Base-by-base conservation (phyloP, 2,113 vertebrate species). In the Seriola rivoliana region DNA sequence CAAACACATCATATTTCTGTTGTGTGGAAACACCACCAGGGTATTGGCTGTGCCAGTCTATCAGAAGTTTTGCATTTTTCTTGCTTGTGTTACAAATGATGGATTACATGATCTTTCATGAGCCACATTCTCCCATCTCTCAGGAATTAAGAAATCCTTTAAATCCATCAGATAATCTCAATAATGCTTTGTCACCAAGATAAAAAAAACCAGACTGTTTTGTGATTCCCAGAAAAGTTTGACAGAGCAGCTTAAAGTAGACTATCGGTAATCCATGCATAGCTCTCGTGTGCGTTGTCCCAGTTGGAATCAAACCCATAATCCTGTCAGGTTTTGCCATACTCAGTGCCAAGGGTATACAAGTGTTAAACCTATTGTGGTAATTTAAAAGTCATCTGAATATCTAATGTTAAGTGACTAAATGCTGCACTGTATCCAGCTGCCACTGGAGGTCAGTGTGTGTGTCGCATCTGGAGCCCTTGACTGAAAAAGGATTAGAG, bases 401-500 rank as follows among this genome's bases (percentile, higher is more conserved):
- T 8, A 52, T 75, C 46, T 34, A 58, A 74, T 40, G 63, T 32
- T 11, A 71, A 68, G 17, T 36, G 42, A 13, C 13, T 71, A 32
- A 57, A 36, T 38, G 14, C 12, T 71, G 67, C 63, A 63, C 34
- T 75, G 63, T 76, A 36, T 73, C 36, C 36, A 68, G 71, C 58
- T 73, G 52, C 63, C 80, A 75, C 67, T 62, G 62, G 71, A 78
- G 48, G 81, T 73, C 69, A 75, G 71, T 78, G 38, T 75, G 42
- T 85, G 64, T 65, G 55, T 34, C 44, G 68, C 76, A 46, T 78
- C 69, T 60, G 32, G 36, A 38, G 38, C 23, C 25, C 55, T 72
- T 71, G 60, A 71, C 50, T 81, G 78, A 71, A 46, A 29, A 52
- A 54, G 70, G 75, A 88, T 84, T 75, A 71, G 10, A 44, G 16